phyloP scores from a whole-genome alignment of 2,113 vertebrate species.

The Seriola rivoliana region DNA sequence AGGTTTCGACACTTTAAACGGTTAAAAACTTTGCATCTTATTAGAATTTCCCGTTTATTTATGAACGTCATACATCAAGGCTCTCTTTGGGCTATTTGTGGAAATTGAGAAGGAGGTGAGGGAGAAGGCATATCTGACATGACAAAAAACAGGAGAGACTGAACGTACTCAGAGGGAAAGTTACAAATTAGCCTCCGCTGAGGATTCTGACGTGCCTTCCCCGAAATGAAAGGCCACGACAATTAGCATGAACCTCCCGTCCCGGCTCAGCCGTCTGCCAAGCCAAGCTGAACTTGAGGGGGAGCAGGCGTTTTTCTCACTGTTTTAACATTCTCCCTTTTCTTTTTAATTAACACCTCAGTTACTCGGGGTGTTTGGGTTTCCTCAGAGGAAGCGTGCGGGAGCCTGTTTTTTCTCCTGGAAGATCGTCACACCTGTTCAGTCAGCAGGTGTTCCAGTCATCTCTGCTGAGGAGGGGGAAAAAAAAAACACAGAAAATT shows the following conservation, averaged over 20 bases:
- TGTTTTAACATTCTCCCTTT: conserved; percentile 70
- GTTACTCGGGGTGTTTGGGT: conserved; percentile 70
- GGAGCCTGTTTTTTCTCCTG: conserved; percentile 45
- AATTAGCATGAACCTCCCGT: conserved; percentile 77
- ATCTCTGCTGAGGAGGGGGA: conserved; percentile 28
- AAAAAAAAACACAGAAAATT: not conserved
- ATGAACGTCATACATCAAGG: conserved; percentile 40
- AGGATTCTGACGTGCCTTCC: conserved; percentile 69
- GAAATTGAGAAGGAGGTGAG: not conserved
- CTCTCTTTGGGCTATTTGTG: conserved; percentile 50
- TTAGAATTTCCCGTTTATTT: conserved; percentile 8
- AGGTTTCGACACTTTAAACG: conserved; percentile 23
- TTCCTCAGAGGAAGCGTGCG: conserved; percentile 63
- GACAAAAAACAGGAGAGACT: conserved; percentile 49
- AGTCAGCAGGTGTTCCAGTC: conserved; percentile 70
- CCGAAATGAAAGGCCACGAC: conserved; percentile 75
- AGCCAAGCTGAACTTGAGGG: conserved; percentile 66
- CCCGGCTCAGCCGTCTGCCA: conserved; percentile 74
- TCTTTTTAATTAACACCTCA: conserved; percentile 84
- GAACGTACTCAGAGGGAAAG: conserved; percentile 70
- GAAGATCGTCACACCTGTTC: conserved; percentile 79
- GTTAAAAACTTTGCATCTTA: conserved; percentile 22
- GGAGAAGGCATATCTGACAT: conserved; percentile 52
- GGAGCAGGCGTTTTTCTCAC: conserved; percentile 54
- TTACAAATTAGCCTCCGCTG: conserved; percentile 75